Evolutionary conservation across 2,888 invertebrate genomes (phyloP), one percentile per base, ranked within the genome.

Genomic region (Drosophila cognata): DNA sequence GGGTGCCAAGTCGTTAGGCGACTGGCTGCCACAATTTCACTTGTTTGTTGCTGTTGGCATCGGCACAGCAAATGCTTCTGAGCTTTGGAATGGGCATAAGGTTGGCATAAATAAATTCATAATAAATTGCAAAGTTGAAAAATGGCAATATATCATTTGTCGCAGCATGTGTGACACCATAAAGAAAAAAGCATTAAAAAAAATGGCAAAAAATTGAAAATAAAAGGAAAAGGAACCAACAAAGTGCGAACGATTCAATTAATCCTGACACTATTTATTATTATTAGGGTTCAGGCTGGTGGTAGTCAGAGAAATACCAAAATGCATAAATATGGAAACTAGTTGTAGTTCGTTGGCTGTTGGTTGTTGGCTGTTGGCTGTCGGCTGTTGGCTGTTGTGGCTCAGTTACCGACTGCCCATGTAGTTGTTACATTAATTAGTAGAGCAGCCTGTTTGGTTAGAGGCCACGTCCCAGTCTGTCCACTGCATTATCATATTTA

Each of bases 181-280:
- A 46, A 16, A 46, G 28, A 25, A 46, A 4, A 46, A 4, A 1
- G 16, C 6, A 36, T 16, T 2, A 21, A 46, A 43, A 13, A 2
- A 2, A 46, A 16, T 16, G 72, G 59, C 60, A 68, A 43, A 59
- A 53, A 63, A 21, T 8, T 18, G 11, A 13, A 55, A 60, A 71
- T 70, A 72, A 67, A 59, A 68, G 62, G 64, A 59, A 59, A 56
- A 28, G n/a, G 29, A 41, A 56, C 58, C 70, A 60, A 84, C 77
- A 79, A 84, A 91, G 92, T 92, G 92, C 88, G 92, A 92, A 91
- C 89, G 91, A 91, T 92, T 91, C 92, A 92, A 92, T 92, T 92
- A 92, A 92, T 91, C 92, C 91, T 86, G 89, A 91, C 92, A 91
- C 92, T 85, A 84, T 87, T 88, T 89, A 86, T 87, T 82, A 91